Conservation (phyloP, 2,888 invertebrate genomes). For the Taphrorychus bicolor region DNA sequence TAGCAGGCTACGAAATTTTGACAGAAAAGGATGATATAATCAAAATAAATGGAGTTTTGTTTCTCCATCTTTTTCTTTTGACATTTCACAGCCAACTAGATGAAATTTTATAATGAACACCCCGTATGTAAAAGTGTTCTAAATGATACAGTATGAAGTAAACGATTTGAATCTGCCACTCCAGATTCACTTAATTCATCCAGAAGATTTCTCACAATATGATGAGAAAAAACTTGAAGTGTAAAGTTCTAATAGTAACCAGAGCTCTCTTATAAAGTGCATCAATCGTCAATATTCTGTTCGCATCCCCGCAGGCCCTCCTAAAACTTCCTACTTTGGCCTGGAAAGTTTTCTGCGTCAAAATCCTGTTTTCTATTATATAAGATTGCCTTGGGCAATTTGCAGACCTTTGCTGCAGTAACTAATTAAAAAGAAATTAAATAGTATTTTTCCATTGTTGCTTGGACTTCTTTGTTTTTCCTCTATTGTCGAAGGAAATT, state of each 20-base stretch:
- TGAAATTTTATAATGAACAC: no score
- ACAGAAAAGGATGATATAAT: no score
- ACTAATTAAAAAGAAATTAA: constrained; percentile 29
- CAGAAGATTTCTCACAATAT: no score
- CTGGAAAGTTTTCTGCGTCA: constrained; percentile 31
- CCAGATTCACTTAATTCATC: no score
- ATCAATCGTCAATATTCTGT: constrained; percentile 31
- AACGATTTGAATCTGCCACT: no score
- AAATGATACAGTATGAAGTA: no score
- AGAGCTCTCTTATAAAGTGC: constrained; percentile 15
- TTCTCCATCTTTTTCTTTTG: no score
- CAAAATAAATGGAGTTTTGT: no score
- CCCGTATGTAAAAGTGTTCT: no score
- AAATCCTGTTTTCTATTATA: constrained; percentile 37
- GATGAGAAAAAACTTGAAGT: constrained; percentile 8
- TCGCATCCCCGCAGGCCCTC: constrained; percentile 26
- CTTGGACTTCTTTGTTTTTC: not conserved
- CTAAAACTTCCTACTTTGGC: constrained; percentile 30
- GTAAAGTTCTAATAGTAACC: constrained; percentile 15
- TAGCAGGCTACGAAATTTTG: no score
- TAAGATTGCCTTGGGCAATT: constrained; percentile 22
- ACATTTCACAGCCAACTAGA: no score
- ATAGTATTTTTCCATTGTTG: not conserved
- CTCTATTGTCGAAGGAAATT: not conserved
- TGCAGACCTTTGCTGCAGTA: constrained; percentile 20